Percentiles rank a stretch among this genome's conserved stretches.
phyloP scores from a whole-genome alignment of 2,797 vertebrate species.

The Alcedo atthis region DNA sequence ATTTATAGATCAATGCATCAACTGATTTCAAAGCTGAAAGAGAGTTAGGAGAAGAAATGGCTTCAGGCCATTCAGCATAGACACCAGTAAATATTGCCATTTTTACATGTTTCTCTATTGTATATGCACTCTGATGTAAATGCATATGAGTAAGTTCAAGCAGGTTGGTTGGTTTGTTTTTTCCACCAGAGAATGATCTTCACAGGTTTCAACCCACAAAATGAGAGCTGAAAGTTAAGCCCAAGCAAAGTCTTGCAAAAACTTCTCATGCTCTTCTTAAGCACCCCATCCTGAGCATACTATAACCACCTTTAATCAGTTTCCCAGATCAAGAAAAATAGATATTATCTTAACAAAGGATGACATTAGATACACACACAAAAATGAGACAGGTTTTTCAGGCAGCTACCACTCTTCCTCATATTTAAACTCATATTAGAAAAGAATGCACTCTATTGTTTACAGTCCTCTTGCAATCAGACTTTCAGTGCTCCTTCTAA shows the following conservation, averaged over 20 bases:
- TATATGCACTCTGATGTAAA: conserved; percentile 47
- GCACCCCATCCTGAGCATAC: conserved; percentile 15
- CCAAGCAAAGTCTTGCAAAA: conserved; percentile 2
- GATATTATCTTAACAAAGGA: conserved; percentile 15
- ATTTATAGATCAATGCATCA: conserved; percentile 41
- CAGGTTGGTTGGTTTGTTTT: background rate
- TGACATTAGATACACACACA: conserved; percentile 32
- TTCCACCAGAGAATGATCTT: conserved; percentile 43
- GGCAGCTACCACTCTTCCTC: background rate
- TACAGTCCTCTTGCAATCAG: conserved; percentile 48
- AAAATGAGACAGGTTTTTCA: conserved; percentile 54
- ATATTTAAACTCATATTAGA: conserved; percentile 26
- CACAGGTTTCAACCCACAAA: conserved; percentile 68
- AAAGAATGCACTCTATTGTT: conserved; percentile 32
- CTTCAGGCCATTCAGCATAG: conserved; percentile 45
- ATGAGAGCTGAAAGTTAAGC: conserved; percentile 37
- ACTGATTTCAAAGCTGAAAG: conserved; percentile 53
- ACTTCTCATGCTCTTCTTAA: conserved; percentile 15
- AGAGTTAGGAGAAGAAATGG: conserved; percentile 33
- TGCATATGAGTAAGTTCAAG: conserved; percentile 5
- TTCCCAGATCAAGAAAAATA: conserved; percentile 32
- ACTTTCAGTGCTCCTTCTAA: conserved; percentile 74
- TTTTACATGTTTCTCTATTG: conserved; percentile 42
- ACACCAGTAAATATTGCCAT: conserved; percentile 48
- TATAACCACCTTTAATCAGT: conserved; percentile 1